These are phyloP conservation scores for Cyaniris semiargus DNA, from an alignment of 2,888 invertebrate genomes.

Conservation along the genomic window DNA sequence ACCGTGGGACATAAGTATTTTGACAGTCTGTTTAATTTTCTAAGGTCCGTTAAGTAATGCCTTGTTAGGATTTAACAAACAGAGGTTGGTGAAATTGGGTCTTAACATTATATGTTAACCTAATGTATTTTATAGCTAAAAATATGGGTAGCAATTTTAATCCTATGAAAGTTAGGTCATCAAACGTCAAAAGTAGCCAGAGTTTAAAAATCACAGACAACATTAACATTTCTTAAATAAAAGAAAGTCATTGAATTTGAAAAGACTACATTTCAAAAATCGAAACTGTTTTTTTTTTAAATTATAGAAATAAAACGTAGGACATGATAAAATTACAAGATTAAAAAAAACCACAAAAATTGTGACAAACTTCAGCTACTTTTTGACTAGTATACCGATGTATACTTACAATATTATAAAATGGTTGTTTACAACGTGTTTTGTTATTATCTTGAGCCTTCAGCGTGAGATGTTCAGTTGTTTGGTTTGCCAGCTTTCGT, in stretches of 20 bases:
- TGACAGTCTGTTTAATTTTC: no score
- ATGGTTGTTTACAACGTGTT: not conserved
- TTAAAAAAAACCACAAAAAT: not conserved
- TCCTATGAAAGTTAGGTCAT: not conserved
- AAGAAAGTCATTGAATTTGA: no score
- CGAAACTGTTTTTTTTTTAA: no score
- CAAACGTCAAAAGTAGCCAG: not conserved
- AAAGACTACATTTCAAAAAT: no score
- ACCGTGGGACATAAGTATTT: no score
- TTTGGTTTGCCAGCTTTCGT: conserved; percentile 36
- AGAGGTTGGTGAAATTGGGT: no score
- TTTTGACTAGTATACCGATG: not conserved
- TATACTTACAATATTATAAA: not conserved
- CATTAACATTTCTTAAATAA: no score
- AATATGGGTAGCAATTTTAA: not conserved
- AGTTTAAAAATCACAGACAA: not conserved
- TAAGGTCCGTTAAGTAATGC: no score
- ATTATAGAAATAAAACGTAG: no score
- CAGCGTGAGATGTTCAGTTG: not conserved
- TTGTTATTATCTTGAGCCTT: not conserved
- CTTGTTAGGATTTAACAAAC: no score
- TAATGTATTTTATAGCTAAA: conserved; percentile 2
- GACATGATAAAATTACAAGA: not conserved
- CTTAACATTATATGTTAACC: not conserved
- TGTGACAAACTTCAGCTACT: not conserved